Evolutionary conservation across 2,113 vertebrate species (phyloP).

Genomic region (Callithrix jacchus): DNA sequence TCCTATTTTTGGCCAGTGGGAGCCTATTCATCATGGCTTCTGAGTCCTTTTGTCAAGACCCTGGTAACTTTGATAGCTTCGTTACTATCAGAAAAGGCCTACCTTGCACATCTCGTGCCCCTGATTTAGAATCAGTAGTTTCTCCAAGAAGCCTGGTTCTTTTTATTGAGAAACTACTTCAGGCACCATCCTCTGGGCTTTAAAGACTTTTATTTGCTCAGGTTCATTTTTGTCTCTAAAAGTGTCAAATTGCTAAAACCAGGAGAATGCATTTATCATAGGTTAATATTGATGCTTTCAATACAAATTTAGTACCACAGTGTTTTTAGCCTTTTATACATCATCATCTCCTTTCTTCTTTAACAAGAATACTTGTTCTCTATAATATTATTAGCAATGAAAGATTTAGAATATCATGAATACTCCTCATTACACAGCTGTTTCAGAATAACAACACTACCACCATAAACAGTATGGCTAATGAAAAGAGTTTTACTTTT

Average conservation of each 20-base stretch:
- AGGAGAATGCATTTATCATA: background rate
- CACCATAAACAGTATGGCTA: background rate
- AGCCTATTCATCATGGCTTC: background rate
- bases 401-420: background rate
- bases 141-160: background rate
- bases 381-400: background rate
- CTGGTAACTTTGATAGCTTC: background rate
- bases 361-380: constrained; percentile 3
- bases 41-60: background rate
- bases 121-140: background rate
- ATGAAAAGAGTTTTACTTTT: background rate
- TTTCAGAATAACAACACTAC: background rate
- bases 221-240: background rate
- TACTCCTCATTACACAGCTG: background rate
- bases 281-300: background rate
- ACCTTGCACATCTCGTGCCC: background rate
- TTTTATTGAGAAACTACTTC: background rate
- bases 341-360: background rate
- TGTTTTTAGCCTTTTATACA: background rate
- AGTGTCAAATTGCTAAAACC: constrained; percentile 35
- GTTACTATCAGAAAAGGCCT: background rate
- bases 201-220: background rate
- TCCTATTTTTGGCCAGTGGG: background rate
- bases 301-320: background rate
- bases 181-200: background rate